Base-by-base conservation (phyloP, 2,113 vertebrate species). In the Apteryx owenii region DNA sequence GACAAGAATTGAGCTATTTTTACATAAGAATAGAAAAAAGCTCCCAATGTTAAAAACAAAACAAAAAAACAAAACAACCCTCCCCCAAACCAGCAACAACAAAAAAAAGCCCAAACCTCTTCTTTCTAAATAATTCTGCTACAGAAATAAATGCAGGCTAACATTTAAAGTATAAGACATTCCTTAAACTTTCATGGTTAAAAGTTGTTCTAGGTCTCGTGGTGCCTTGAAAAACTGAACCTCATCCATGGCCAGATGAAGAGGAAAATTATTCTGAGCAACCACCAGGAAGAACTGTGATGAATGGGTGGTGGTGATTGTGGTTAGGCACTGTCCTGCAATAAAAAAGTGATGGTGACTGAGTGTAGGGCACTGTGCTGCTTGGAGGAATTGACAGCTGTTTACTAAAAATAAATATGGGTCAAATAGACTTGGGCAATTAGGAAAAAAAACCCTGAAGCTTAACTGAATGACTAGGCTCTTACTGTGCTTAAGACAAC, bases 381-480 rank as follows among this genome's bases (percentile, higher is more conserved):
- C 42, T 15, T 36, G 42, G 54, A 91, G 79, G 79, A 88, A 77
- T 80, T 85, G 72, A 33, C 66, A 95, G 38, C 56, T 89, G n/a
- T 40, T 82, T 28, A 61, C 18, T 69, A 40, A 93, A 93, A 88
- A 25, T 44, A 53, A 69, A 17, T 5, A 26, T 12, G 31, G 9
- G 23, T 81, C 9, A 6, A 71, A 76, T 1, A 72, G 40, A 75
- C 20, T 56, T 62, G n/a, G 11, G 23, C 81, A 18, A 22, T n/a
- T 42, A 21, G 54, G 4, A 68, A 60, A 42, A n/a, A 44, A 40
- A 46, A 0, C 0, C 3, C 11, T 54, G 78, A 65, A 68, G 72
- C 25, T 56, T 28, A 81, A 65, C 31, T 86, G 72, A 76, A 23
- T 14, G 80, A 53, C 44, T 82, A 40, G 71, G 40, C 38, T 80